These are phyloP conservation scores for Torymus aiolomorphi DNA, from an alignment of 2,888 invertebrate genomes.

Conservation along the genomic window DNA sequence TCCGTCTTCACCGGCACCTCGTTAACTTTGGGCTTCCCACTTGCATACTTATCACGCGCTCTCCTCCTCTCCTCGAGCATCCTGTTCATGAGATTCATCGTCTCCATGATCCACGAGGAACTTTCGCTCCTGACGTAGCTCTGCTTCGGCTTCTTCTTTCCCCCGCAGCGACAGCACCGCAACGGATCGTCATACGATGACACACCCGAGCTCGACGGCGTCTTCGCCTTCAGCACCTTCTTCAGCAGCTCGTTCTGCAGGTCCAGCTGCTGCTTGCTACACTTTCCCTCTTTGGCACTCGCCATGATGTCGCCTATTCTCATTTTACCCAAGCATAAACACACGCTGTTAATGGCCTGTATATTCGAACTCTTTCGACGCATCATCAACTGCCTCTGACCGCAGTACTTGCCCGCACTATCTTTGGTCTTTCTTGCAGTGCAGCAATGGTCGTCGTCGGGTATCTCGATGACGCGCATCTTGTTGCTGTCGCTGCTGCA, in stretches of 20 bases:
- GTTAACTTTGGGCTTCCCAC: neutral
- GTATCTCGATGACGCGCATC: too few relatives aligned
- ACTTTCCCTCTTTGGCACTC: neutral
- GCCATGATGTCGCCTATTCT: conserved; percentile 6
- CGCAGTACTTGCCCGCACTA: too few relatives aligned
- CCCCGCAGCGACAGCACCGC: conserved; percentile 11
- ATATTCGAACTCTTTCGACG: neutral
- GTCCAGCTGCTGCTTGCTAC: neutral
- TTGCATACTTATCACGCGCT: neutral
- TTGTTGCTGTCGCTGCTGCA: too few relatives aligned
- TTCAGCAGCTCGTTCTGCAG: neutral
- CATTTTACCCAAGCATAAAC: conserved; percentile 12
- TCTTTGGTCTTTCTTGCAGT: too few relatives aligned
- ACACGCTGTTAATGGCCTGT: neutral
- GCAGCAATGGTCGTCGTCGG: too few relatives aligned
- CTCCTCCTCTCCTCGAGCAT: conserved; percentile 17
- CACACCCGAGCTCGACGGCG: too few relatives aligned
- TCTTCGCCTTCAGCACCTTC: neutral
- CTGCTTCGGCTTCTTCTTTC: conserved; percentile 11
- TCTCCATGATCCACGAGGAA: conserved; percentile 31
- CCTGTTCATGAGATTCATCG: conserved; percentile 31
- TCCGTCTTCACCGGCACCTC: neutral
- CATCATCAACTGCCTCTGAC: too few relatives aligned
- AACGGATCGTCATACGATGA: neutral
- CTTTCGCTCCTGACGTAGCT: neutral